phyloP scores from a whole-genome alignment of 2,888 invertebrate species.

The Carpatolechia fugitivella region DNA sequence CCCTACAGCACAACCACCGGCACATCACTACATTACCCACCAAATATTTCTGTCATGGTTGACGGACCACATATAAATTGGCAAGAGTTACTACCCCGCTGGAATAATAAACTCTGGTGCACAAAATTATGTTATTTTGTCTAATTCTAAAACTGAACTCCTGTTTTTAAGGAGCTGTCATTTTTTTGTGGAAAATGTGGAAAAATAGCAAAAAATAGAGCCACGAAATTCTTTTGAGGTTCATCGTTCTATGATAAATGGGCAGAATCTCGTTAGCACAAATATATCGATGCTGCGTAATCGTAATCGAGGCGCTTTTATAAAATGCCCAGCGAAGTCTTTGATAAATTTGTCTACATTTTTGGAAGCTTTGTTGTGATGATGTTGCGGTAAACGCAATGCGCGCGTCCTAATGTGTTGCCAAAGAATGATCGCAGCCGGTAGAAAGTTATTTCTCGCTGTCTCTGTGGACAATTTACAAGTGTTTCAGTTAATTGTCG shows the following conservation, averaged over 20 bases:
- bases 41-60: constrained; percentile 28
- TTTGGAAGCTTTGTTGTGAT: constrained; percentile 50
- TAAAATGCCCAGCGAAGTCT: constrained; percentile 18
- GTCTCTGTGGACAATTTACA: constrained; percentile 59
- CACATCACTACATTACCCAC: constrained; percentile 27
- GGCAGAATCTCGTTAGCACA: constrained; percentile 1
- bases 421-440: constrained; percentile 38
- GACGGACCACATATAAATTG: constrained; percentile 35
- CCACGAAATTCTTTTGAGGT: constrained; percentile 4
- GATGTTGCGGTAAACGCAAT: constrained; percentile 34
- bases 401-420: constrained; percentile 40
- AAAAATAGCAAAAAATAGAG: neutral
- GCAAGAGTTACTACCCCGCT: constrained; percentile 27
- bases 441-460: constrained; percentile 55
- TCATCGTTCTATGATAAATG: constrained; percentile 15
- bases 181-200: neutral
- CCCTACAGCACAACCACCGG: constrained; percentile 16
- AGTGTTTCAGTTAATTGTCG: constrained; percentile 59
- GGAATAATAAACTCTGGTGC: constrained; percentile 26
- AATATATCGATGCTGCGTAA: constrained; percentile 7
- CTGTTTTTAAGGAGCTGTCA: neutral
- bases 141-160: neutral
- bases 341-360: constrained; percentile 36
- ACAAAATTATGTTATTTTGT: too few species aligned
- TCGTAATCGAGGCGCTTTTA: neutral